phyloP scores from a whole-genome alignment of 1,140 invertebrate species.

The Ceratoteleas bidentatus region DNA sequence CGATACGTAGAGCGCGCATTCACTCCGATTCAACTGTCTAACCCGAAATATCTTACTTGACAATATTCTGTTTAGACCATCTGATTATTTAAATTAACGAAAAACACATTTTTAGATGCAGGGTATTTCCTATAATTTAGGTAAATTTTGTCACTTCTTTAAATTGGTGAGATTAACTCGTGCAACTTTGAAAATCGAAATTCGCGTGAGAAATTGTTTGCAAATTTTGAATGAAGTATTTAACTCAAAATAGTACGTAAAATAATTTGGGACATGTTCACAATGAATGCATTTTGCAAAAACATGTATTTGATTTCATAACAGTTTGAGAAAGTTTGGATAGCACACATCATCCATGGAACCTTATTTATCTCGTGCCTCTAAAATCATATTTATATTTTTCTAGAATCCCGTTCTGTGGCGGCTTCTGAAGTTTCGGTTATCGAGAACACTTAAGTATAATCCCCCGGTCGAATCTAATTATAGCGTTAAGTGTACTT shows the following conservation, averaged over 20 bases:
- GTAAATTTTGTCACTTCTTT: no score
- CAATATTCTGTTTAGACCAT: no score
- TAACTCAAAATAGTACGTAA: neutral
- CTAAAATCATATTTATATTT: neutral
- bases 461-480: slow-evolving; percentile 29
- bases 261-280: no score
- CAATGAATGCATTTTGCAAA: no score
- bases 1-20: slow-evolving; percentile 35
- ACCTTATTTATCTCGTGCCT: neutral
- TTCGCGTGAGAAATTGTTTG: no score
- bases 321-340: neutral
- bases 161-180: no score
- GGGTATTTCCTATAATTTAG: no score
- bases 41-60: slow-evolving; percentile 27
- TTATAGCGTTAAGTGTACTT: slow-evolving; percentile 52
- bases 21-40: slow-evolving; percentile 45
- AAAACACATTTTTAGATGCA: no score
- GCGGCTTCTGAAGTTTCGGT: slow-evolving; percentile 9
- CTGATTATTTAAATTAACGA: no score
- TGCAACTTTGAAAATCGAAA: no score
- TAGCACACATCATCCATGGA: neutral
- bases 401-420: slow-evolving; percentile 1
- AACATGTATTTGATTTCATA: no score
- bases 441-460: slow-evolving; percentile 24
- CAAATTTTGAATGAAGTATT: no score